Evolutionary conservation across 2,113 vertebrate species (phyloP).

Genomic region (Proteles cristata): DNA sequence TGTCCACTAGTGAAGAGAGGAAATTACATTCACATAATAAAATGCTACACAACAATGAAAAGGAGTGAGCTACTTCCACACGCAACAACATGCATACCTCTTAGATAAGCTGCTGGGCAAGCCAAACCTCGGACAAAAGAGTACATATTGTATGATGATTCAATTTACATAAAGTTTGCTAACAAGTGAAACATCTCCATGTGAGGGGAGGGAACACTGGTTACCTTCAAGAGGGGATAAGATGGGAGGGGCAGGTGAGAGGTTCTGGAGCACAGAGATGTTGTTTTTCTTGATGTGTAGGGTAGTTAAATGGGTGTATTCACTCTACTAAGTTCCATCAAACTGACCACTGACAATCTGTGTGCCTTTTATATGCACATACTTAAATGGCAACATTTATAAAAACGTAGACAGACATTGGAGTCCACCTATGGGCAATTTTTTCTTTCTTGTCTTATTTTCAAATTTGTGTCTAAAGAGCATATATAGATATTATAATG

Average conservation of each 20-base stretch:
- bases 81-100: neutral
- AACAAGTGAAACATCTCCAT: neutral
- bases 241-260: neutral
- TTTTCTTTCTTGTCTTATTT: slow-evolving; percentile 33
- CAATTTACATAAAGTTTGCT: neutral
- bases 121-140: neutral
- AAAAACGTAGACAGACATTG: slow-evolving; percentile 31
- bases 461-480: slow-evolving; percentile 9
- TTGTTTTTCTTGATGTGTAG: neutral
- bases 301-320: neutral
- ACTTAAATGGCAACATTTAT: slow-evolving; percentile 4
- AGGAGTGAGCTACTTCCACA: neutral
- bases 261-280: neutral
- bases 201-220: neutral
- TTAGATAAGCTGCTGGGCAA: neutral
- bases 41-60: neutral
- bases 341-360: neutral
- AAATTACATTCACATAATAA: neutral
- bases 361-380: neutral
- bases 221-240: neutral
- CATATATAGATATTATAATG: neutral
- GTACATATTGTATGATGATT: neutral
- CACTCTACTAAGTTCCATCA: slow-evolving; percentile 27
- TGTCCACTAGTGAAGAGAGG: neutral
- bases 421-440: neutral